Percentiles rank a stretch among this genome's conserved stretches.
phyloP scores from a whole-genome alignment of 2,113 vertebrate species.

The Rhynchomys soricoides region DNA sequence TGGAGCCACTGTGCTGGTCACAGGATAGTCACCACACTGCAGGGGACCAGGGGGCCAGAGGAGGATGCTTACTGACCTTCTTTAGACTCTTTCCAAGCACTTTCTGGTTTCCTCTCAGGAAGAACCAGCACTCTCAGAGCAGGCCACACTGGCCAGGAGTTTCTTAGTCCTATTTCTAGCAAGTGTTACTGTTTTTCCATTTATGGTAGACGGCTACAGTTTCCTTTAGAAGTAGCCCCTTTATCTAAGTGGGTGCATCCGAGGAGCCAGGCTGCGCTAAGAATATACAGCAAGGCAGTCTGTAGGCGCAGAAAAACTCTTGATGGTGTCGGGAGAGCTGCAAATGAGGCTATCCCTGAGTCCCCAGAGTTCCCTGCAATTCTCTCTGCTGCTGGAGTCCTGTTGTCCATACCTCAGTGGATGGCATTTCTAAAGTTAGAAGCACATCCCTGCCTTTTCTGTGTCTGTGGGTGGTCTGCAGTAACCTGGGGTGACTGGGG shows the following conservation, averaged over 20 bases:
- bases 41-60: not conserved
- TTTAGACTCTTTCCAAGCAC: not conserved
- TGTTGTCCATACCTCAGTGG: not conserved
- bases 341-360: not conserved
- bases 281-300: not conserved
- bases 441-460: not conserved
- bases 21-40: not conserved
- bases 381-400: not conserved
- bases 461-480: not conserved
- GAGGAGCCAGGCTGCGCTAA: not conserved
- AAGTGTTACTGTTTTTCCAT: slow-evolving; percentile 47
- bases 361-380: not conserved
- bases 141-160: slow-evolving; percentile 14
- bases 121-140: not conserved
- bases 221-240: slow-evolving; percentile 46
- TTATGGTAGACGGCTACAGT: slow-evolving; percentile 41
- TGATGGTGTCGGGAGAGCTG: rapidly evolving
- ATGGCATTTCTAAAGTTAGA: not conserved
- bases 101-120: not conserved
- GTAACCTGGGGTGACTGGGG: not conserved
- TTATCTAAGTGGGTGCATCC: not conserved
- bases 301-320: not conserved
- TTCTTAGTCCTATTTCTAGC: slow-evolving; percentile 61
- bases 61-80: not conserved
- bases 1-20: not conserved